These are phyloP conservation scores for Piscicola geometra DNA, from an alignment of 2,888 invertebrate genomes.

Conservation along the genomic window DNA sequence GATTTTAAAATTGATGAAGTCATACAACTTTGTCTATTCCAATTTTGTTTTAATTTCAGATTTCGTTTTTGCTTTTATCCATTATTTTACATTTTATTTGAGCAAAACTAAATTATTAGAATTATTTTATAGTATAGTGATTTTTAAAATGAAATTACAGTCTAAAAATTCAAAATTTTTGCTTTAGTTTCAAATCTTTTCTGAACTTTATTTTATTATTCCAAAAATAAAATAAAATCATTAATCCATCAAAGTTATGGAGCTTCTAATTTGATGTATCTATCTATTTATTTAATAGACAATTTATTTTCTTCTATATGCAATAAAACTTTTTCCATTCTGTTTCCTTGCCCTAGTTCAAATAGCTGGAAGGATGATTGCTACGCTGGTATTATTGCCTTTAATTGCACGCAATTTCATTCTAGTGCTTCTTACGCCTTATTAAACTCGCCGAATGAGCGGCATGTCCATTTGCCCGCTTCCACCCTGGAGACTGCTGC, in stretches of 20 bases:
- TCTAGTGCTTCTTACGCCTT: neutral
- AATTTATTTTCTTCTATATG: neutral
- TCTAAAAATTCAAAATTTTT: no score
- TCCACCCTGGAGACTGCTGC: neutral
- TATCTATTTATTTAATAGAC: slow-evolving; percentile 5
- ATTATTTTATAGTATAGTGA: no score
- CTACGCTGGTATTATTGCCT: neutral
- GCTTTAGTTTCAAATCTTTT: no score
- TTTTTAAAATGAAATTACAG: no score
- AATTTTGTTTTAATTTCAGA: no score
- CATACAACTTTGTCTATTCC: no score
- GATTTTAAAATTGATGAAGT: no score
- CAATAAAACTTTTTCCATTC: neutral
- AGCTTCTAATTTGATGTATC: slow-evolving; percentile 1
- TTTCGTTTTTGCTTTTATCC: no score
- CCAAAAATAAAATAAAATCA: no score
- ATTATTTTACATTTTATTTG: no score
- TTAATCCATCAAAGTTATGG: neutral
- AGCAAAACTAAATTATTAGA: no score
- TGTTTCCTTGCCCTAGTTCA: neutral
- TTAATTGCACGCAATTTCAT: slow-evolving; percentile 7
- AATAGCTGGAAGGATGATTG: neutral
- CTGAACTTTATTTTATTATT: no score
- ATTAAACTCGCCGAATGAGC: neutral
- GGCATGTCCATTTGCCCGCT: neutral